Conservation (phyloP, 30 jellyfish, hydroid and myxozoan genomes). For the Nemopilema nomurai region DNA sequence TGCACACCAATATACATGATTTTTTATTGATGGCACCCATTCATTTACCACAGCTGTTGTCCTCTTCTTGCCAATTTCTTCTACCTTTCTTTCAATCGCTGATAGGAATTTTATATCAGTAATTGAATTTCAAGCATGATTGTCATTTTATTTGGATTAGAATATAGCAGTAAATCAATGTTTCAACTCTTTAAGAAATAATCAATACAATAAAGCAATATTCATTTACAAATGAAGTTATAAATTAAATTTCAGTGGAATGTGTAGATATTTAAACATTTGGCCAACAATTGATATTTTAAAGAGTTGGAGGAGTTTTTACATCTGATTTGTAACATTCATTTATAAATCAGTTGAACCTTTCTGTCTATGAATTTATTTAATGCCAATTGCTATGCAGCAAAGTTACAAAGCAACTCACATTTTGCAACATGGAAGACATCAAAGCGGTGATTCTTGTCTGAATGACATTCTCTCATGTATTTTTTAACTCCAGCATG, state of each 20-base stretch:
- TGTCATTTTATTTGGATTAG: neutral
- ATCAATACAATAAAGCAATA: neutral
- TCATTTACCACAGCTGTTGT: conserved; percentile 10
- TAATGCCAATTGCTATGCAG: neutral
- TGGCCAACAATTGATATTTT: neutral
- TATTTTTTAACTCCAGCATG: conserved; percentile 29
- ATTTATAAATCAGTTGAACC: neutral
- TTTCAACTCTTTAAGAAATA: neutral
- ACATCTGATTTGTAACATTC: neutral
- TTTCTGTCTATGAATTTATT: neutral
- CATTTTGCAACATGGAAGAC: conserved; percentile 46
- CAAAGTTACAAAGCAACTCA: conserved; percentile 13
- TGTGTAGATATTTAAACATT: neutral
- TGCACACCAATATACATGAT: conserved; percentile 61
- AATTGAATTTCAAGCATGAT: neutral
- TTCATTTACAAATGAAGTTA: neutral
- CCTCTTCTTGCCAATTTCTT: conserved; percentile 14
- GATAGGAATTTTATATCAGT: neutral
- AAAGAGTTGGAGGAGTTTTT: neutral
- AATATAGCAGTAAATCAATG: neutral
- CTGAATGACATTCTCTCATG: conserved; percentile 15
- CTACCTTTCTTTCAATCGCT: conserved; percentile 30
- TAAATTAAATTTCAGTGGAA: neutral
- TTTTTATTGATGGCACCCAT: conserved; percentile 39
- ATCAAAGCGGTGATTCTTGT: conserved; percentile 37